Base-by-base conservation (phyloP, 1,140 invertebrate genomes). In the Batillaria attramentaria region DNA sequence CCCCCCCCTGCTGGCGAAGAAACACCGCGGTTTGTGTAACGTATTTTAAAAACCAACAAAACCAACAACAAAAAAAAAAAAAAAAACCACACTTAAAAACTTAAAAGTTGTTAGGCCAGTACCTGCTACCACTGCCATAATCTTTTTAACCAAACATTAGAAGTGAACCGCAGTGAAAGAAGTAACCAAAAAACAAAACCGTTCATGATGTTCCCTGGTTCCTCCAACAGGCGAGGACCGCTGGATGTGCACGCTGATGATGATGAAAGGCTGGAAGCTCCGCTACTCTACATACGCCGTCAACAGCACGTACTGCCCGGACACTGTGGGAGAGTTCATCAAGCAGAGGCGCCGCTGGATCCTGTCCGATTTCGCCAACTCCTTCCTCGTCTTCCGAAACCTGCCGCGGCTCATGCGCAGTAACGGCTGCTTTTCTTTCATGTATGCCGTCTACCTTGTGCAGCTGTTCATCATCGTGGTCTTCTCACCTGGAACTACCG, bases 351-450 rank as follows among this genome's bases (percentile, higher is more conserved):
- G 82, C 24, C 86, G 93, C 33, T 94, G 93, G 93, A 92, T 93
- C 66, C 92, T 93, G 5, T 93, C 93, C 0, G 94, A 93, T 24
- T 92, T 93, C 87, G 93, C 93, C 50, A 94, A 94, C 84, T 93
- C 94, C 39, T 88, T 93, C 77, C 93, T 94, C 83, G 86, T 94
- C 5, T 85, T 94, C 1, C 84, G 85, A 33, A 92, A 93, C 84
- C 90, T 92, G 74, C 90, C 90, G 72, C 88, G 87, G 57, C 91
- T 93, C 8, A 87, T 93, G 31, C 87, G 88, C 77, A 88, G 91
- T n/a, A 94, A 94, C 83, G 91, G 93, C 39, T 92, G 92, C 72
- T 93, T 94, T 74, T 93, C 93, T 0, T 88, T 92, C n/a, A 90
- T 91, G 42, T 94, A 93, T 72, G 91, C 93, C 42, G 41, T 90